phyloP scores from a whole-genome alignment of 2,113 vertebrate species.

The Siphamia tubifer region DNA sequence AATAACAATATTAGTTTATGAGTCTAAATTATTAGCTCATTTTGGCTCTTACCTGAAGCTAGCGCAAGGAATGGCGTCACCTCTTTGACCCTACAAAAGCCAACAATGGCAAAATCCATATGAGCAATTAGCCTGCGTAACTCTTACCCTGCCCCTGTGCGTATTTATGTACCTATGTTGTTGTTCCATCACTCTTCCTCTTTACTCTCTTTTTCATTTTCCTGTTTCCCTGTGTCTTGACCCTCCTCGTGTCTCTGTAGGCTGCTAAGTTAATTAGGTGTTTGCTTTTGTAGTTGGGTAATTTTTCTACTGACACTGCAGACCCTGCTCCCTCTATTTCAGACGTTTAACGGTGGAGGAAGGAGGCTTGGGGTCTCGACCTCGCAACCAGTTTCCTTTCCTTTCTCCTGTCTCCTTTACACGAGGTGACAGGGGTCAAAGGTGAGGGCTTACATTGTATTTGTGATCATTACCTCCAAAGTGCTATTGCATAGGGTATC shows the following conservation, averaged over 20 bases:
- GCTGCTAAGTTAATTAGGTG: conserved; percentile 32
- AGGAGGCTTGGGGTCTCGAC: conserved; percentile 11
- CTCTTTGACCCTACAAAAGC: conserved; percentile 57
- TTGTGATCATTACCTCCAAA: conserved; percentile 69
- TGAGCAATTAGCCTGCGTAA: conserved; percentile 55
- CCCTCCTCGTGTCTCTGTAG: conserved; percentile 7
- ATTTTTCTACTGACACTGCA: conserved; percentile 29
- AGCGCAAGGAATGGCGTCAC: conserved; percentile 42
- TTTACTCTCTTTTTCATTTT: background rate
- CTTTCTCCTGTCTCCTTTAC: background rate
- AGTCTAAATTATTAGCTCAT: conserved; percentile 64
- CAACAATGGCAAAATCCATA: conserved; percentile 73
- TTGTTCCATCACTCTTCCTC: conserved; percentile 24
- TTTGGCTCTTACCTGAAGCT: conserved; percentile 59
- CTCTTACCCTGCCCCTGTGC: conserved; percentile 2
- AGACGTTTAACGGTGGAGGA: conserved; percentile 24
- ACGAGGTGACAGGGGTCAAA: conserved; percentile 30
- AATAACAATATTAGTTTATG: conserved; percentile 64
- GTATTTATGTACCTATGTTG: conserved; percentile 21
- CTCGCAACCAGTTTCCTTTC: background rate
- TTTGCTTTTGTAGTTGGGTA: conserved; percentile 2
- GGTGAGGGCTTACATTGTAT: conserved; percentile 53
- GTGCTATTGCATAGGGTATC: conserved; percentile 56
- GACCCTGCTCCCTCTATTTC: background rate
- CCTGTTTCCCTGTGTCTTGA: background rate